Evolutionary conservation across 2,888 invertebrate genomes (phyloP).

Genomic region (Xylophagus ater): DNA sequence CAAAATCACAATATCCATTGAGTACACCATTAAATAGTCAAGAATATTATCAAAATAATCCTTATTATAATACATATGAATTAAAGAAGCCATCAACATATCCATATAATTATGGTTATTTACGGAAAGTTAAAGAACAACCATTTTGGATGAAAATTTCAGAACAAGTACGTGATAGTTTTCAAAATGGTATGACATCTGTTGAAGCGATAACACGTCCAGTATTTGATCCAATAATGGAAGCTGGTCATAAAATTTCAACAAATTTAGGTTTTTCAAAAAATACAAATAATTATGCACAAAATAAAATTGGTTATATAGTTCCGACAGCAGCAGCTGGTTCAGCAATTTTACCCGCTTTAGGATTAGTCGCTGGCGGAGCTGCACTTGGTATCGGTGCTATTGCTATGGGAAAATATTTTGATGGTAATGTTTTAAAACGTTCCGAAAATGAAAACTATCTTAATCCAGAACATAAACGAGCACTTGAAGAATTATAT

Average conservation of each 20-base stretch:
- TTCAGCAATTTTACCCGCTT: slow-evolving; percentile 59
- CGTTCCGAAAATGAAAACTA: slow-evolving; percentile 28
- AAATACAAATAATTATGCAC: slow-evolving; percentile 37
- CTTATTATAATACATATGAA: slow-evolving; percentile 41
- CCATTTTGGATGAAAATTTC: slow-evolving; percentile 65
- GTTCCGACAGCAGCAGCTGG: slow-evolving; percentile 42
- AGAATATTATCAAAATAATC: slow-evolving; percentile 39
- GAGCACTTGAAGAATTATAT: slow-evolving; percentile 42
- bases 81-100: slow-evolving; percentile 43
- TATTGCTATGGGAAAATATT: slow-evolving; percentile 61
- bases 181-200: slow-evolving; percentile 57
- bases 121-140: slow-evolving; percentile 46
- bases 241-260: slow-evolving; percentile 69
- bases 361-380: slow-evolving; percentile 70
- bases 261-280: slow-evolving; percentile 59
- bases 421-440: slow-evolving; percentile 47
- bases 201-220: slow-evolving; percentile 43
- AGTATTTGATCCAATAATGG: slow-evolving; percentile 61
- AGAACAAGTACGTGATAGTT: slow-evolving; percentile 59
- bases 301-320: slow-evolving; percentile 55
- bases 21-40: slow-evolving; percentile 23
- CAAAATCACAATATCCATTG: slow-evolving; percentile 27
- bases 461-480: slow-evolving; percentile 46
- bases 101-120: slow-evolving; percentile 50
- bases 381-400: slow-evolving; percentile 73